phyloP scores from a whole-genome alignment of 2,113 vertebrate genomes.

The Leptodactylus fuscus region DNA sequence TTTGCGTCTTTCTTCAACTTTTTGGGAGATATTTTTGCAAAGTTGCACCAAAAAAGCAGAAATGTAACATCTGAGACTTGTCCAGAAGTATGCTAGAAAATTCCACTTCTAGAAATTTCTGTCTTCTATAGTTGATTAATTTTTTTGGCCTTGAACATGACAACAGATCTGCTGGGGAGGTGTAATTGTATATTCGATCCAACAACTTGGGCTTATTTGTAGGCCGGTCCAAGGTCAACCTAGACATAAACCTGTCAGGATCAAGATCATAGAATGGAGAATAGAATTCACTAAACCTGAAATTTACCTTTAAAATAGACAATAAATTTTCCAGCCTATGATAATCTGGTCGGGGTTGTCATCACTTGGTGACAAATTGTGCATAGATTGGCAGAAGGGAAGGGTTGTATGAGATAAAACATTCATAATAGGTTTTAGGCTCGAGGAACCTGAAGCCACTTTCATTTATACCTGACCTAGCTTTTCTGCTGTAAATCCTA shows the following conservation, averaged over 20 bases:
- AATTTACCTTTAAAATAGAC: not conserved
- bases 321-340: not conserved
- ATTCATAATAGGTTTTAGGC: not conserved
- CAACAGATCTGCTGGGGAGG: slow-evolving; percentile 13
- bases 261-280: not conserved
- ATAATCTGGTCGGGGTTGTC: not conserved
- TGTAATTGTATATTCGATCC: slow-evolving; percentile 1
- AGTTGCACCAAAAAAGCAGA: too few relatives aligned
- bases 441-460: too few relatives aligned
- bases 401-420: not conserved
- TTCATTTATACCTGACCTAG: too few relatives aligned
- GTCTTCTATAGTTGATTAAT: not conserved
- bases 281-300: not conserved
- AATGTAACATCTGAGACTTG: not conserved
- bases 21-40: too few relatives aligned
- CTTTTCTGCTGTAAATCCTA: too few relatives aligned
- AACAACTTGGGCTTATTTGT: not conserved
- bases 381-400: not conserved
- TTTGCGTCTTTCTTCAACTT: too few relatives aligned
- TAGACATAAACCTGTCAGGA: slow-evolving; percentile 2
- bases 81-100: not conserved
- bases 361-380: not conserved
- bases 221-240: not conserved
- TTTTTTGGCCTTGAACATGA: not conserved
- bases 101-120: not conserved